Evolutionary conservation across 2,888 invertebrate genomes (phyloP), one percentile per base, ranked within the genome.

Genomic region (Drosophila neutralis): DNA sequence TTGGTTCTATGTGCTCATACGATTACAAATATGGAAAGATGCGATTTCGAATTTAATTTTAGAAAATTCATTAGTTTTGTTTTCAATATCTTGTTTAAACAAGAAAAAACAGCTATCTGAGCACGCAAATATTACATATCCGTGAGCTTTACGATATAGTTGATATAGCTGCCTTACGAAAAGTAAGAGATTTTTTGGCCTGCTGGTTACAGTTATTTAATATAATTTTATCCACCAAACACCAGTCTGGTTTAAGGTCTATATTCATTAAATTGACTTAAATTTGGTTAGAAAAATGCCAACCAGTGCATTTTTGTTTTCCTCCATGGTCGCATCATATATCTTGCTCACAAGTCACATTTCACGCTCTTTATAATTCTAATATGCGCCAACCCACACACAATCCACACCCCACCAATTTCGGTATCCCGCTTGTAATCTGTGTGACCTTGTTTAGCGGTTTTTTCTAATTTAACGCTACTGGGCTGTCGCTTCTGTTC

Each of bases 391-490:
- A 18, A 69, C 65, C 36, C 31, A 45, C 31, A 21, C 33, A 7
- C 36, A 13, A 36, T 27, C 27, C 4, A 6, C 24, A 35, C 29
- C 21, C 21, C 21, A 40, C n/a, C 21, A 40, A 58, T 35, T 65
- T 77, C n/a, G 78, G 81, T 53, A 48, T 36, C 63, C 73, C 73
- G 60, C 73, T 72, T 74, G 72, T 74, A 89, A 84, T 87, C 75
- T 72, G 31, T 31, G 56, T 69, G 75, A 72, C 82, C 87, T 87
- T 89, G 85, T 84, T 89, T 66, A 58, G 84, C 64, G 84, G 81
- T 73, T 75, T 73, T 80, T 58, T 82, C 87, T 83, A 83, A 88
- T 86, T 83, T 86, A 83, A 80, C 73, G 87, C 69, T 53, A 24
- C 45, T 58, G 31, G 27, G 48, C 48, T 59, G 78, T 57, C 69